Conservation (phyloP, 2,113 vertebrate species). For the Dromas ardeola region DNA sequence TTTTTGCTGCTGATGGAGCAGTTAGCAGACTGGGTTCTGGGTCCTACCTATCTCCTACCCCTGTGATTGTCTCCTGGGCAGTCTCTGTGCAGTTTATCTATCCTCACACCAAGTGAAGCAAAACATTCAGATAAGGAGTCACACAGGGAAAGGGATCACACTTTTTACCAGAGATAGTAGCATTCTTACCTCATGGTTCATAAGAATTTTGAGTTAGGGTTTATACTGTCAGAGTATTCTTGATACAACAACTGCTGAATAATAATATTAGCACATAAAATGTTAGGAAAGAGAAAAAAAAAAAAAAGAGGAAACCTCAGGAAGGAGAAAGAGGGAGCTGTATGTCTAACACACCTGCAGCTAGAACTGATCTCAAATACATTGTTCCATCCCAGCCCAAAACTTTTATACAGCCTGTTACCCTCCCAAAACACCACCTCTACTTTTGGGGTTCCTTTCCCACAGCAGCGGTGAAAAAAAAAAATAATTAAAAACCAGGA, state of each 20-base stretch:
- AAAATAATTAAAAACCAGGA: neutral
- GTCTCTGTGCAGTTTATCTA: neutral
- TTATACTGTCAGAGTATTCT: neutral
- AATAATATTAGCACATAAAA: neutral
- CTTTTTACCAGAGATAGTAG: neutral
- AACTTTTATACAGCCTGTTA: neutral
- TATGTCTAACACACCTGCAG: neutral
- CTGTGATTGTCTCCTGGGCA: no score
- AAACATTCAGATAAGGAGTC: neutral
- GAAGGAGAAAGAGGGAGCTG: neutral
- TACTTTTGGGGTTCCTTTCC: neutral
- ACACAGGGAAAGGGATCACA: neutral
- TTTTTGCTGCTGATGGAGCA: neutral
- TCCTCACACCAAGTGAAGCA: fast-evolving
- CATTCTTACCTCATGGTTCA: neutral
- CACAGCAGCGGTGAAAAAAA: neutral
- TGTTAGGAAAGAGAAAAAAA: neutral
- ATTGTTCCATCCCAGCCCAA: neutral
- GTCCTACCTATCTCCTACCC: neutral
- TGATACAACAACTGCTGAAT: neutral
- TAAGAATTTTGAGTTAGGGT: neutral
- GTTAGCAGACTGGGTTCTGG: neutral
- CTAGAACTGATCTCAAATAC: neutral
- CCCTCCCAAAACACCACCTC: neutral
- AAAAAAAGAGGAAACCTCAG: fast-evolving